These are phyloP conservation scores for Cantharis nigra DNA, from an alignment of 2,888 invertebrate species.

Conservation along the genomic window DNA sequence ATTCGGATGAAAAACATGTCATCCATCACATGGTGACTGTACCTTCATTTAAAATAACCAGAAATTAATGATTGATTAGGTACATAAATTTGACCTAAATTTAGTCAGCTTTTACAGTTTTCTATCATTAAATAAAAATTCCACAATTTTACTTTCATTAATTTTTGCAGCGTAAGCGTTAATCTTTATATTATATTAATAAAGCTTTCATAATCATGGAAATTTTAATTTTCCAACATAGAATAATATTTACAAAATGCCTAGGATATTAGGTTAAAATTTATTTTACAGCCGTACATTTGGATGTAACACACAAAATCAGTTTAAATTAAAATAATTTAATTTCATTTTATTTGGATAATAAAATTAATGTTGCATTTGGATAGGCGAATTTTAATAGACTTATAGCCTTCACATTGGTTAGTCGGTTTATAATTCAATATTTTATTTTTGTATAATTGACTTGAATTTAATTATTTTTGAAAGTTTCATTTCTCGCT, in stretches of 20 bases:
- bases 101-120: background rate
- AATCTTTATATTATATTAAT: background rate
- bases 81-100: background rate
- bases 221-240: background rate
- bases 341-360: background rate
- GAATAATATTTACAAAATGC: background rate
- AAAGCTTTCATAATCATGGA: background rate
- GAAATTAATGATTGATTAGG: background rate
- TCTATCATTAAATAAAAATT: background rate
- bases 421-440: background rate
- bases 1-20: background rate
- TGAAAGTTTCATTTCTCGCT: background rate
- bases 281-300: background rate
- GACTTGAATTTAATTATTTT: background rate
- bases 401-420: background rate
- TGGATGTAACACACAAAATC: background rate
- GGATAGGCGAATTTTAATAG: background rate
- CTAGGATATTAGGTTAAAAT: background rate
- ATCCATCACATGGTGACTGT: background rate
- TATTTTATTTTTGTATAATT: background rate
- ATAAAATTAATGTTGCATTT: background rate
- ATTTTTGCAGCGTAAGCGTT: background rate
- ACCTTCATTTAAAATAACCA: background rate
- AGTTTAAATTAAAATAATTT: background rate
- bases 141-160: background rate